Conservation (phyloP, 2,888 invertebrate species). For the Eurois occulta region DNA sequence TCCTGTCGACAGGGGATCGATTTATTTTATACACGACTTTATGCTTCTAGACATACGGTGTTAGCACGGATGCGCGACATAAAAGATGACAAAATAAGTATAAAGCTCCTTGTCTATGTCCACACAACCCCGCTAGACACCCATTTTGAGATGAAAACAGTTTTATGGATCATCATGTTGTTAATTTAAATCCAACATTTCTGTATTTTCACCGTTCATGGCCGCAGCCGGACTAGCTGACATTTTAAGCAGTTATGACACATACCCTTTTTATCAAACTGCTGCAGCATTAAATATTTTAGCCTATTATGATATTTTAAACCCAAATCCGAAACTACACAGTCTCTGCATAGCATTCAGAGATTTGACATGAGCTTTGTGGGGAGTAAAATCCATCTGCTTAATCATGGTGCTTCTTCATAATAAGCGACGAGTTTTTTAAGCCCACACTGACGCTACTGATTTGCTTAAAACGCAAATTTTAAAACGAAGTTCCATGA, state of each 20-base stretch:
- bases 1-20: conserved; percentile 52
- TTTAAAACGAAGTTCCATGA: background rate
- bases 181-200: conserved; percentile 35
- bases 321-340: conserved; percentile 3
- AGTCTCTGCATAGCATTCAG: background rate
- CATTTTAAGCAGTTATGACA: conserved; percentile 46
- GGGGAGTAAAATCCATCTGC: background rate
- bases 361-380: conserved; percentile 4
- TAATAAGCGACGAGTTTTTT: background rate
- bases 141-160: conserved; percentile 22
- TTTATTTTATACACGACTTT: conserved; percentile 60
- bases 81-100: conserved; percentile 43
- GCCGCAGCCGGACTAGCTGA: conserved; percentile 12
- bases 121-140: conserved; percentile 11
- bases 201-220: conserved; percentile 6
- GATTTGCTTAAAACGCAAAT: background rate
- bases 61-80: conserved; percentile 30
- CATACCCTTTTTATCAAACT: conserved; percentile 36
- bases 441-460: background rate
- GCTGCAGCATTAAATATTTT: conserved; percentile 37
- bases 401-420: background rate
- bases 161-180: conserved; percentile 30
- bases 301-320: conserved; percentile 23
- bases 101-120: conserved; percentile 21
- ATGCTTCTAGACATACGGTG: conserved; percentile 43